A percentile compares a stretch with the other conserved stretches of the same genome.
These are phyloP conservation scores for Poecilia picta DNA, from an alignment of 2,797 vertebrate species.

Conservation along the genomic window DNA sequence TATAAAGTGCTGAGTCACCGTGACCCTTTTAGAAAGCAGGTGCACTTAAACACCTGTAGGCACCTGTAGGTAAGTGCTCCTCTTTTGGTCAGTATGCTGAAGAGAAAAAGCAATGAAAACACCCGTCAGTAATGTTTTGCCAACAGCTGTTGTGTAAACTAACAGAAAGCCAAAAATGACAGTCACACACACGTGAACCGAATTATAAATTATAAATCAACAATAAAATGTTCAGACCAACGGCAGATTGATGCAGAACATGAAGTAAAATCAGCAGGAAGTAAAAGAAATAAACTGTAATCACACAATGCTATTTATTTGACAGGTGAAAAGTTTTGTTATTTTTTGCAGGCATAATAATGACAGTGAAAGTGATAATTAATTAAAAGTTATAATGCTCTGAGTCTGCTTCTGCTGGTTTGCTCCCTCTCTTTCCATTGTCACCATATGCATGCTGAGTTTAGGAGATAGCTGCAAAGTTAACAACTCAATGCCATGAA, in stretches of 20 bases:
- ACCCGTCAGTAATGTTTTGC: neutral
- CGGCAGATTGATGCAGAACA: neutral
- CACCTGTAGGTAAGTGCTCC: neutral
- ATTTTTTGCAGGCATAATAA: neutral
- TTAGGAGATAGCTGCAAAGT: neutral
- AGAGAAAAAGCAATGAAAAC: neutral
- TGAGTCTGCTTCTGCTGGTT: neutral
- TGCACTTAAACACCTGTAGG: neutral
- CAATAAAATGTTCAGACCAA: neutral
- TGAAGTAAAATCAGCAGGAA: neutral
- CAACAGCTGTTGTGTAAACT: conserved; percentile 1
- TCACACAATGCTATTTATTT: neutral
- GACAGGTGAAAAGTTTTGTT: neutral
- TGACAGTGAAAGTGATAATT: neutral
- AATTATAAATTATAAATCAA: neutral
- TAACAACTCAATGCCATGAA: neutral
- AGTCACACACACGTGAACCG: neutral
- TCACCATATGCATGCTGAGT: too few species aligned
- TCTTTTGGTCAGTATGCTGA: neutral
- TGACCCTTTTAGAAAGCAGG: neutral
- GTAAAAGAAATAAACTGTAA: neutral
- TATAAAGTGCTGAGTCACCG: conserved; percentile 14
- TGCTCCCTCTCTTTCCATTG: too few species aligned
- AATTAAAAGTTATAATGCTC: neutral
- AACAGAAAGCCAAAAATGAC: neutral